These are phyloP conservation scores for Rhincodon typus DNA, from an alignment of 2,797 vertebrate genomes.

Conservation along the genomic window DNA sequence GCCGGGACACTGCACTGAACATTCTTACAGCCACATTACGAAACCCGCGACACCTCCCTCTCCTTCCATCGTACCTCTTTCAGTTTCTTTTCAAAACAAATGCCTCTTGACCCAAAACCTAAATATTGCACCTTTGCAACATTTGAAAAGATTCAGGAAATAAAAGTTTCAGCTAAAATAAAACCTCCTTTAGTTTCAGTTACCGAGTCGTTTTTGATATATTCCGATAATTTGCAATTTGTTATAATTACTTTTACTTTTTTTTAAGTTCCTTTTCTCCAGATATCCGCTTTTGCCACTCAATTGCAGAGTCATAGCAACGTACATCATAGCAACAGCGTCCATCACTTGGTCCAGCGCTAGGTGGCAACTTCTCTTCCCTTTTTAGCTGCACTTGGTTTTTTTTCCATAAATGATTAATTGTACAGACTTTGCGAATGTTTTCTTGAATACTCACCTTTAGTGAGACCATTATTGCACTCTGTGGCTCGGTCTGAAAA, in stretches of 20 bases:
- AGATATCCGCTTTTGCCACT: not conserved
- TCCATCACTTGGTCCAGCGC: not conserved
- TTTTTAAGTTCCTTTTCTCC: not conserved
- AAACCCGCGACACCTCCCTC: not conserved
- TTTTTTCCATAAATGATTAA: not conserved
- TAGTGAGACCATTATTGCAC: too few species aligned
- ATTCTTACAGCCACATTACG: too few species aligned
- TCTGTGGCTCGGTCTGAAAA: not conserved
- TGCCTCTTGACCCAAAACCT: too few species aligned
- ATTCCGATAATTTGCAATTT: too few species aligned
- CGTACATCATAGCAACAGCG: slow-evolving; percentile 15
- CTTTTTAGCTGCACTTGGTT: too few species aligned
- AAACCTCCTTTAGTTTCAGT: not conserved
- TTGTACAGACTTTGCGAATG: not conserved
- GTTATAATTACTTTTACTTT: not conserved
- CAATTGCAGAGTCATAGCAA: not conserved
- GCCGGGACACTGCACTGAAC: not conserved
- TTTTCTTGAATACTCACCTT: not conserved
- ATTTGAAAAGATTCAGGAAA: not conserved
- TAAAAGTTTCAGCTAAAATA: not conserved
- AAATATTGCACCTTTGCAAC: not conserved
- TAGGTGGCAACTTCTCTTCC: not conserved
- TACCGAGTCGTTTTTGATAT: not conserved
- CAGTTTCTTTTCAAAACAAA: too few species aligned
- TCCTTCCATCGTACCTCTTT: not conserved